These are phyloP conservation scores for Scaptodrosophila latifasciaeformis DNA, from an alignment of 2,888 invertebrate genomes.

Conservation along the genomic window DNA sequence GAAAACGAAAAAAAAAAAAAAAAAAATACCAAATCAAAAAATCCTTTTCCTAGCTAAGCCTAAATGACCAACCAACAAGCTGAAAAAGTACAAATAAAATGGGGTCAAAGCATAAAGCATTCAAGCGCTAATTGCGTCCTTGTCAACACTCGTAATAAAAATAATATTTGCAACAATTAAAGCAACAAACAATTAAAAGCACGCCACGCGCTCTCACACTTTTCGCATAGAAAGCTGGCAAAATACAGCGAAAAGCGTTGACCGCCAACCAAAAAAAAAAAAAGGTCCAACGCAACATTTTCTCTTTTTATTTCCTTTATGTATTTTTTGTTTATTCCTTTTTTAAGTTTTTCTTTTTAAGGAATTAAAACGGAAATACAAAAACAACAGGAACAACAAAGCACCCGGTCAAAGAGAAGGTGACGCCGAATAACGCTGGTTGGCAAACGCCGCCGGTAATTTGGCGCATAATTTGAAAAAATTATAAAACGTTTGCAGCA, in stretches of 20 bases:
- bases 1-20: neutral
- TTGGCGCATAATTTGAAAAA: constrained; percentile 28
- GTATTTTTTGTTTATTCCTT: neutral
- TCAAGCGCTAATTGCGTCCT: constrained; percentile 51
- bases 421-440: constrained; percentile 1
- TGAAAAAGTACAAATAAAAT: too few species aligned
- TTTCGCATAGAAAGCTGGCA: neutral
- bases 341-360: constrained; percentile 6
- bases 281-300: constrained; percentile 5
- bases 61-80: too few species aligned
- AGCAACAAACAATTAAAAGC: constrained; percentile 23
- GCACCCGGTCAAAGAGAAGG: constrained; percentile 18
- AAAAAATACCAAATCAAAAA: neutral
- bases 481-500: constrained; percentile 20
- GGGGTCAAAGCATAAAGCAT: constrained; percentile 16
- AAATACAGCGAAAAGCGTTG: neutral
- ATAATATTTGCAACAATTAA: constrained; percentile 51
- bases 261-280: constrained; percentile 10
- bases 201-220: neutral
- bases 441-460: constrained; percentile 13
- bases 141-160: constrained; percentile 49
- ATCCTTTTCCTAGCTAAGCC: constrained; percentile 23
- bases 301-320: neutral
- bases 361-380: constrained; percentile 16
- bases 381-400: constrained; percentile 6